Percentiles rank a stretch among this genome's conserved stretches.
phyloP scores from a whole-genome alignment of 2,888 invertebrate genomes.

The Drosophila stalkeri region DNA sequence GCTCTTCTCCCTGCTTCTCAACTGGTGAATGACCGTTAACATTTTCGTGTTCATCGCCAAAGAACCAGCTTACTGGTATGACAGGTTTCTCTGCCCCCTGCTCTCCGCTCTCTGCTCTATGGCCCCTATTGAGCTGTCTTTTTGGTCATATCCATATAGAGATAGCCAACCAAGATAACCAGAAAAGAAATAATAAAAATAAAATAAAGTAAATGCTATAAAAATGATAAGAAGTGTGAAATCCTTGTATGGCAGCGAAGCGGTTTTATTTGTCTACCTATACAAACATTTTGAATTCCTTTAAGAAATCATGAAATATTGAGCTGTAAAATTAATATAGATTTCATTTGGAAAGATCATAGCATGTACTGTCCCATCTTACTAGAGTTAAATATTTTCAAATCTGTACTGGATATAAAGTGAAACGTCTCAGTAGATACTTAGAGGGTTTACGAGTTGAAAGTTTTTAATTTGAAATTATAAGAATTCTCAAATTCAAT shows the following conservation, averaged over 20 bases:
- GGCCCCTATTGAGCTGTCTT: conserved; percentile 26
- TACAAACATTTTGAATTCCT: not conserved
- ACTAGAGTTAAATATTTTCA: too few relatives aligned
- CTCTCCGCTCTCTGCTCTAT: conserved; percentile 17
- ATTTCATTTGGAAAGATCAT: not conserved
- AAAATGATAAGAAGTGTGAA: conserved; percentile 20
- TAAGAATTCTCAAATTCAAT: too few relatives aligned
- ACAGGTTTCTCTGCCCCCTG: conserved; percentile 46
- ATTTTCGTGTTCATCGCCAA: conserved; percentile 55
- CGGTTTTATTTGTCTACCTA: not conserved
- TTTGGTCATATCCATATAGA: conserved; percentile 27
- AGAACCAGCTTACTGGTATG: conserved; percentile 52
- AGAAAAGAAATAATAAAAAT: not conserved
- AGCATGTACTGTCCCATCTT: not conserved
- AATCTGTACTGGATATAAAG: not conserved
- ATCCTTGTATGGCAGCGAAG: conserved; percentile 1
- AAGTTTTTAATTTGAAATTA: too few relatives aligned
- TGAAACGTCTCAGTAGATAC: too few relatives aligned
- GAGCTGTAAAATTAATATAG: not conserved
- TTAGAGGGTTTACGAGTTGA: too few relatives aligned
- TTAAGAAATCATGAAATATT: not conserved
- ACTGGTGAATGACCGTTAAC: conserved; percentile 76
- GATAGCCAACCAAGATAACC: conserved; percentile 5
- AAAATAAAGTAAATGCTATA: not conserved
- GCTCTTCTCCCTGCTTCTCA: not conserved